Conservation (phyloP, 2,888 invertebrate species). For the Mystacides longicornis region DNA sequence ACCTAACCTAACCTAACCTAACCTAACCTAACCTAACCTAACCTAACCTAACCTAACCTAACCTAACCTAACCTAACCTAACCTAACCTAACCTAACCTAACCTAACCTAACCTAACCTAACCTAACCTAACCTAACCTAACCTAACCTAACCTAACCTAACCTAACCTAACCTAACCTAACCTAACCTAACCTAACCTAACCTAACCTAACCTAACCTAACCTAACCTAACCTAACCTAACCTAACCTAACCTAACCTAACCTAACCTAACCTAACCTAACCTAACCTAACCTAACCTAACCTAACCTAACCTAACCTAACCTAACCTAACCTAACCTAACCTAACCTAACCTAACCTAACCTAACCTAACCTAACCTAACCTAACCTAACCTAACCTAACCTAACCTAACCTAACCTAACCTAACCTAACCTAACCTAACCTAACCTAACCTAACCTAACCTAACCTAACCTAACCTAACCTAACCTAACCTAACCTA, state of each 20-base stretch:
- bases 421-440: constrained; percentile 19
- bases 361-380: constrained; percentile 28
- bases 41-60: constrained; percentile 22
- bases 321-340: constrained; percentile 24
- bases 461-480: constrained; percentile 18
- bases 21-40: constrained; percentile 23
- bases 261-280: constrained; percentile 26
- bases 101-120: constrained; percentile 26
- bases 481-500: constrained; percentile 23
- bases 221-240: constrained; percentile 27
- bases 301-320: constrained; percentile 25
- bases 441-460: constrained; percentile 18
- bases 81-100: constrained; percentile 25
- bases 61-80: constrained; percentile 15
- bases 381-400: constrained; percentile 22
- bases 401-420: constrained; percentile 22
- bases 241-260: constrained; percentile 27
- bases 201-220: constrained; percentile 28
- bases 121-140: constrained; percentile 26
- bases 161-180: constrained; percentile 26
- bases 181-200: constrained; percentile 26
- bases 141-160: constrained; percentile 26
- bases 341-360: constrained; percentile 25
- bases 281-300: constrained; percentile 25
- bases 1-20: constrained; percentile 25